phyloP scores from a whole-genome alignment of 2,888 invertebrate genomes.

The Ernsta delagoae region DNA sequence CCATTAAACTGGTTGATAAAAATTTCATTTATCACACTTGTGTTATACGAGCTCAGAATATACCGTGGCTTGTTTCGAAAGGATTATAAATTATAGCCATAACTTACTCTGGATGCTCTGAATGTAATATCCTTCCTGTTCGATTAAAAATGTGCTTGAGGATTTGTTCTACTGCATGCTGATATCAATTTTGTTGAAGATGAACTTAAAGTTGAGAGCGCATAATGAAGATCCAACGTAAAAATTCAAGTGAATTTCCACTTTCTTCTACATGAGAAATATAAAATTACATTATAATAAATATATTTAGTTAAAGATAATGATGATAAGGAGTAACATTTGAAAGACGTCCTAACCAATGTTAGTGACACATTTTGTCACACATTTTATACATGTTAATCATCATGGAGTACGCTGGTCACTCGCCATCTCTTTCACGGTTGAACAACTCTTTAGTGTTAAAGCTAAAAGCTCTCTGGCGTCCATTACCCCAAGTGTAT shows the following conservation, averaged over 20 bases:
- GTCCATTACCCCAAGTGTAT: slow-evolving; percentile 34
- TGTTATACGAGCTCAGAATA: neutral
- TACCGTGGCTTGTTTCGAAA: neutral
- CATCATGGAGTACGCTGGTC: neutral
- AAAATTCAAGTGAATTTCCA: too few species aligned
- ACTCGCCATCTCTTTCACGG: neutral
- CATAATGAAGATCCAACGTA: too few species aligned
- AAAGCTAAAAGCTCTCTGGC: slow-evolving; percentile 19
- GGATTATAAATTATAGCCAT: neutral
- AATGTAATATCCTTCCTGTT: neutral
- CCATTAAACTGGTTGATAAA: neutral
- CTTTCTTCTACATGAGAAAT: too few species aligned
- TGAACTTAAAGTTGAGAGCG: neutral
- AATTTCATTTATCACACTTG: neutral
- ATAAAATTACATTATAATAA: too few species aligned
- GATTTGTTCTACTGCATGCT: neutral
- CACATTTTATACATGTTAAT: neutral
- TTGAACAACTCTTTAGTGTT: slow-evolving; percentile 19
- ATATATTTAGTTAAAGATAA: too few species aligned
- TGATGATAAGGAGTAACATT: too few species aligned
- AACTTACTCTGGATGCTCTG: neutral
- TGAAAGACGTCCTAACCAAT: too few species aligned
- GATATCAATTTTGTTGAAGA: neutral
- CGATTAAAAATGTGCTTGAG: neutral
- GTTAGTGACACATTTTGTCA: too few species aligned